Base-by-base conservation (phyloP, 2,888 invertebrate genomes). In the Dicranocentrus wangi region DNA sequence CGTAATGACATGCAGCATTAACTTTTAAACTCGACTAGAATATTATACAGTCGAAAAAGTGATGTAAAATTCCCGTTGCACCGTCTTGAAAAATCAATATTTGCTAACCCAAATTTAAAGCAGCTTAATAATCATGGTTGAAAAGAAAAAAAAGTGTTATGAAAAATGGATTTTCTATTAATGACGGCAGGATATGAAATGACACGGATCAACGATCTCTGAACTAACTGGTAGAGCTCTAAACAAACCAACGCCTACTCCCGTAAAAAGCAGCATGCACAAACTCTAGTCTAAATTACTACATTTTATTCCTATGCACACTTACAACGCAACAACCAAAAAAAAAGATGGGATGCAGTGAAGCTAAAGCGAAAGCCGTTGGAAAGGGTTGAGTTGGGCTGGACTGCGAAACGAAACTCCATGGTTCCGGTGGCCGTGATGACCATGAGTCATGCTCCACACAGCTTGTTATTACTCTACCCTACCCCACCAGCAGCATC, bases 111-210 rank as follows among this genome's bases (percentile, higher is more conserved):
- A 32, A 3, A 32, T n/a, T n/a, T n/a, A n/a, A n/a, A n/a, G n/a
- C n/a, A n/a, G n/a, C n/a, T n/a, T n/a, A n/a, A n/a, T n/a, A n/a
- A n/a, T n/a, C n/a, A n/a, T n/a, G n/a, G 32, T 32, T 32, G 32
- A 32, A 32, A 32, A 32, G 17, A 1, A 17, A 51, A 19, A 19
- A 51, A 8, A 51, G 19, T 19, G 5, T 51, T 51, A 32, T 32
- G 47, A 47, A 47, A 43, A 51, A 17, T 51, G 51, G 19, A 8
- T 51, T 51, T 51, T 51, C 17, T 51, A 51, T 81, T 83, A 78
- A 83, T 83, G 80, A 80, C 77, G 63, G 77, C 71, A 81, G 77
- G 78, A 78, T 73, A 81, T 78, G 81, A 75, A 51, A 78, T 81
- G 55, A 72, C 83, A 81, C 81, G 83, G 81, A 78, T 78, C 73